Conservation (phyloP, 53 echinoderm and acorn worm genomes). For the Echinometra lucunter region DNA sequence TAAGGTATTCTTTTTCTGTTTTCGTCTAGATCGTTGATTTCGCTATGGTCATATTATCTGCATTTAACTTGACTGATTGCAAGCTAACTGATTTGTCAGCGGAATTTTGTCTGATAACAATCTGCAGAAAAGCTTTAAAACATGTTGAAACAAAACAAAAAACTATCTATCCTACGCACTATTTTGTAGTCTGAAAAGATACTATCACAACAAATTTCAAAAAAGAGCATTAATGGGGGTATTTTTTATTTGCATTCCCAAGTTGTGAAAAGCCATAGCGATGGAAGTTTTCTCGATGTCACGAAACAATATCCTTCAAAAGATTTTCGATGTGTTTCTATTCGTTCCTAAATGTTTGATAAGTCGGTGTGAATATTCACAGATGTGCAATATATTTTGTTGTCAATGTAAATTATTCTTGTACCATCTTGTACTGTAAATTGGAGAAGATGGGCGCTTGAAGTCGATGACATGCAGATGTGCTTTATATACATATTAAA, state of each 20-base stretch:
- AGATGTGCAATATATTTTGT: slow-evolving; percentile 44
- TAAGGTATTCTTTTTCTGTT: no score
- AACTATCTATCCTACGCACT: no score
- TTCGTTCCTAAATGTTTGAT: neutral
- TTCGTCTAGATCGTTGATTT: no score
- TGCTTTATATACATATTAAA: slow-evolving; percentile 55
- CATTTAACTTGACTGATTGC: no score
- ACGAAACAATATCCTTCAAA: neutral
- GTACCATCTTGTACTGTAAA: neutral
- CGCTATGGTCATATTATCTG: no score
- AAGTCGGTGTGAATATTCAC: neutral
- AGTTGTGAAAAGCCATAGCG: neutral
- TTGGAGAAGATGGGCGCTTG: neutral
- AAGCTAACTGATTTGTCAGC: no score
- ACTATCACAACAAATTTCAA: no score
- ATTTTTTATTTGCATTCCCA: neutral
- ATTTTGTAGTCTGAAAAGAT: no score
- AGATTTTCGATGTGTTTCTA: neutral
- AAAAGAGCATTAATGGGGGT: no score
- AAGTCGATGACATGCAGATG: neutral
- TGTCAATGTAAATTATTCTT: slow-evolving; percentile 28
- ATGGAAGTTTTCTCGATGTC: neutral
- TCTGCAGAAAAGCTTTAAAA: no score
- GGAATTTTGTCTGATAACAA: no score
- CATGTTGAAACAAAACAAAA: no score